A percentile compares a stretch with the other conserved stretches of the same genome.
phyloP scores from a whole-genome alignment of 2,888 invertebrate species.

The Agriotes lineatus region DNA sequence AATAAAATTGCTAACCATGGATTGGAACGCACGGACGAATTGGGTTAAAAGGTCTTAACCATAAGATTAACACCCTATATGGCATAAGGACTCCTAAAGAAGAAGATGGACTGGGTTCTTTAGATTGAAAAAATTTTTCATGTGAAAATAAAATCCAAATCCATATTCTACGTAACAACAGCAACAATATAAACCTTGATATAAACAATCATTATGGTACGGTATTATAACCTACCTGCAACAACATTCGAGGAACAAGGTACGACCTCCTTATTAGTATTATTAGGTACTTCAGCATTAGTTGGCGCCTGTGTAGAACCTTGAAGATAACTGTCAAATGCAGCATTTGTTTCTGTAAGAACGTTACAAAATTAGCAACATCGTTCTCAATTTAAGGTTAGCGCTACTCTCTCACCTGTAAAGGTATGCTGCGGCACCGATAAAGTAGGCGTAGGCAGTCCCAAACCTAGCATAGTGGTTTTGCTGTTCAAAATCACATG shows the following conservation, averaged over 20 bases:
- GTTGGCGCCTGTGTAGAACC: slow-evolving; percentile 64
- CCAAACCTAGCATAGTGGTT: slow-evolving; percentile 81
- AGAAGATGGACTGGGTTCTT: too few species aligned
- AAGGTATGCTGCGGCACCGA: slow-evolving; percentile 82
- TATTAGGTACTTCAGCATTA: slow-evolving; percentile 52
- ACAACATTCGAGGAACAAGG: slow-evolving; percentile 48
- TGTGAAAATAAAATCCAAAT: too few species aligned
- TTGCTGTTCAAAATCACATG: slow-evolving; percentile 85
- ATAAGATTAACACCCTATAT: too few species aligned
- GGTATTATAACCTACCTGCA: too few species aligned
- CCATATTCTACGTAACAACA: too few species aligned
- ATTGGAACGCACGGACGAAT: too few species aligned
- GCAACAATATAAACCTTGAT: too few species aligned
- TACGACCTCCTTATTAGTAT: slow-evolving; percentile 46
- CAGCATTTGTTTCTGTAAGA: slow-evolving; percentile 75
- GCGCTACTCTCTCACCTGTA: slow-evolving; percentile 76
- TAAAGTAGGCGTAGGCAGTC: slow-evolving; percentile 77
- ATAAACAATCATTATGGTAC: too few species aligned
- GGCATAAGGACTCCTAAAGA: too few species aligned
- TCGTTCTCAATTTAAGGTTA: not conserved
- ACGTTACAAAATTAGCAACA: not conserved
- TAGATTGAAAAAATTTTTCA: too few species aligned
- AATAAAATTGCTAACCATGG: too few species aligned
- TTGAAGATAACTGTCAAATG: slow-evolving; percentile 78
- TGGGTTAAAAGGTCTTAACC: too few species aligned